A percentile compares a stretch with the other conserved stretches of the same genome.
These are phyloP conservation scores for Patella ulyssiponensis DNA, from an alignment of 2,888 invertebrate genomes.

Conservation along the genomic window DNA sequence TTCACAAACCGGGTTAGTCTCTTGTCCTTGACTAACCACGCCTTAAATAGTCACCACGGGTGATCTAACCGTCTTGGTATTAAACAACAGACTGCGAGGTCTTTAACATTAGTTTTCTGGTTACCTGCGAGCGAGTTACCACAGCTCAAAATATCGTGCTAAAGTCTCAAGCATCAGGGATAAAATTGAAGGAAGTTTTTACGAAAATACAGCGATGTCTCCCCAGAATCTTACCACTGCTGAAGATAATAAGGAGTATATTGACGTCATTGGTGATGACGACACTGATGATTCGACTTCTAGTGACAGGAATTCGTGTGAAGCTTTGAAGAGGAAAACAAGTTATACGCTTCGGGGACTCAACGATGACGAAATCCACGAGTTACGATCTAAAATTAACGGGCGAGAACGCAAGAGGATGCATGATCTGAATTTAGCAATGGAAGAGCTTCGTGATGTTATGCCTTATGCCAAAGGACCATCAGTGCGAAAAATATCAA, in stretches of 20 bases:
- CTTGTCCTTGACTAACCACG: not conserved
- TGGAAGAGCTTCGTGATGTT: slow-evolving; percentile 64
- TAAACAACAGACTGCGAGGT: not conserved
- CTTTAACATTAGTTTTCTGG: no score
- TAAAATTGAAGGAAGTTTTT: no score
- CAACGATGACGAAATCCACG: slow-evolving; percentile 37
- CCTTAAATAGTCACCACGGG: slow-evolving; percentile 3
- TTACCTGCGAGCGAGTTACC: no score
- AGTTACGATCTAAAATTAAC: slow-evolving; percentile 64
- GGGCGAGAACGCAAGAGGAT: slow-evolving; percentile 71
- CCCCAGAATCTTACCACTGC: slow-evolving; percentile 8
- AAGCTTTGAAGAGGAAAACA: slow-evolving; percentile 5
- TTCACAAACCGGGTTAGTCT: not conserved
- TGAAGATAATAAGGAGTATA: slow-evolving; percentile 25
- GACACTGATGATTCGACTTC: slow-evolving; percentile 1
- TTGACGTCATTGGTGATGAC: slow-evolving; percentile 29
- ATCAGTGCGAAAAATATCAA: slow-evolving; percentile 60
- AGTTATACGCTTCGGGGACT: slow-evolving; percentile 75
- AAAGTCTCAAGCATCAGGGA: no score
- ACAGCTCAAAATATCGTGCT: no score
- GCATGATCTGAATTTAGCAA: slow-evolving; percentile 72
- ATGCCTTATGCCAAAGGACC: slow-evolving; percentile 63
- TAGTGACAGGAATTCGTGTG: not conserved
- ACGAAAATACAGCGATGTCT: no score
- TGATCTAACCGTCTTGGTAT: not conserved